Evolutionary conservation across 2,113 vertebrate species (phyloP).

Genomic region (Malurus cyaneus): DNA sequence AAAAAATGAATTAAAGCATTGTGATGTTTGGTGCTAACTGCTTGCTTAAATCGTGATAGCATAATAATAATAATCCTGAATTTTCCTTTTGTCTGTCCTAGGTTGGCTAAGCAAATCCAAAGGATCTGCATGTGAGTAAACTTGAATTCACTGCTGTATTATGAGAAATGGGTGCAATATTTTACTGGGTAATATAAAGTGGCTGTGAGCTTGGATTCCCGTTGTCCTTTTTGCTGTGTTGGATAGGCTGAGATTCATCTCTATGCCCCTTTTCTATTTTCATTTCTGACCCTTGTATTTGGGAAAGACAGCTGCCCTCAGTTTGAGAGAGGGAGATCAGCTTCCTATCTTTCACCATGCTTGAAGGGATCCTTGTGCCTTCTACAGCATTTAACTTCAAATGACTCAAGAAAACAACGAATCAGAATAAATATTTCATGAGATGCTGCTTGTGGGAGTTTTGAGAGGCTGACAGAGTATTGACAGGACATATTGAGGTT

Average conservation of each 20-base stretch:
- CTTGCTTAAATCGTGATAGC: background rate
- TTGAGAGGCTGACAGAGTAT: background rate
- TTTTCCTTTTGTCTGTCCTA: slow-evolving; percentile 15
- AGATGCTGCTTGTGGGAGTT: background rate
- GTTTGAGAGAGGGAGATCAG: background rate
- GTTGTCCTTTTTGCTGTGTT: background rate
- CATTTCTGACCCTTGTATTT: background rate
- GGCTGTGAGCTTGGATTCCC: background rate
- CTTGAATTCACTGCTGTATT: background rate
- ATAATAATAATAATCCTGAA: background rate
- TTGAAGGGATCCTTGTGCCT: background rate
- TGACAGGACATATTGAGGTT: background rate
- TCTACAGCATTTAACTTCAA: background rate
- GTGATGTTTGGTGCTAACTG: background rate
- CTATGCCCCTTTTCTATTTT: fast-evolving
- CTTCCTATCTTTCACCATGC: background rate
- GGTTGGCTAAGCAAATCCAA: slow-evolving; percentile 44
- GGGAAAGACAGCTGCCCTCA: background rate
- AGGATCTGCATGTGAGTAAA: slow-evolving; percentile 46
- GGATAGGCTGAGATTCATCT: background rate
- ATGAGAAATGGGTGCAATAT: background rate
- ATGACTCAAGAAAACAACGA: background rate
- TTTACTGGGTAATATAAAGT: background rate
- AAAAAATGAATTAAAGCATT: background rate
- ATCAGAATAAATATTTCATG: background rate